Percentiles rank a stretch among this genome's conserved stretches.
Evolutionary conservation across 2,888 invertebrate genomes (phyloP).

Genomic region (Zeuzera pyrina): DNA sequence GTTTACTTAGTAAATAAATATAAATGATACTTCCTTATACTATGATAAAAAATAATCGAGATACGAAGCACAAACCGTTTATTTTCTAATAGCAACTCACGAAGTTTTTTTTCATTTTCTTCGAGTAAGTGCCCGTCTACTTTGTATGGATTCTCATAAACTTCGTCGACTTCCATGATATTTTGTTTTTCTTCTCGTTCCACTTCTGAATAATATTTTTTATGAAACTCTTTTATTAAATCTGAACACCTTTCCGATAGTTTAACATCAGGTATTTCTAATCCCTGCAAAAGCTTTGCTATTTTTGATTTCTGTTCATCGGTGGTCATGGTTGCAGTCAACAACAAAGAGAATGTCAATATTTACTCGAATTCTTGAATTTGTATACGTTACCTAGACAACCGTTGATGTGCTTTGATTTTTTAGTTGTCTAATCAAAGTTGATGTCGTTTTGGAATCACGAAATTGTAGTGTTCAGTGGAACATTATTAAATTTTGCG

Average conservation of each 20-base stretch:
- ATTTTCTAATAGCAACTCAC: conserved; percentile 29
- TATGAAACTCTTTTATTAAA: conserved; percentile 41
- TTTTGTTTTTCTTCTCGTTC: conserved; percentile 28
- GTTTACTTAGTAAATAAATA: too few species aligned
- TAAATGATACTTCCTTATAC: too few species aligned
- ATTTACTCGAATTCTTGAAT: too few species aligned
- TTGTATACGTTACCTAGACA: too few species aligned
- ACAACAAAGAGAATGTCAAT: too few species aligned
- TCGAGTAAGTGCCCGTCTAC: conserved; percentile 37
- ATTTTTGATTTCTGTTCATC: conserved; percentile 56
- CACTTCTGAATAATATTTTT: conserved; percentile 33
- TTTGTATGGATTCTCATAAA: conserved; percentile 45
- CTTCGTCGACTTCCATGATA: conserved; percentile 8
- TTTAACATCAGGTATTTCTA: conserved; percentile 50
- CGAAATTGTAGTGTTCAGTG: too few species aligned
- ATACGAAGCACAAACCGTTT: conserved; percentile 27
- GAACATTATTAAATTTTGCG: too few species aligned
- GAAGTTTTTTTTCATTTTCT: conserved; percentile 45
- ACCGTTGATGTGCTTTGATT: too few species aligned
- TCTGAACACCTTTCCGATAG: conserved; percentile 43
- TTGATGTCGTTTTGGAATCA: too few species aligned
- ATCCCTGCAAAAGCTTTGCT: conserved; percentile 42
- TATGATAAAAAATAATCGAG: conserved; percentile 6
- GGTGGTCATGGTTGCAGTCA: conserved; percentile 36
- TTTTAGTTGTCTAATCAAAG: too few species aligned